phyloP scores from a whole-genome alignment of 2,797 vertebrate genomes.

The Pogoniulus pusillus region DNA sequence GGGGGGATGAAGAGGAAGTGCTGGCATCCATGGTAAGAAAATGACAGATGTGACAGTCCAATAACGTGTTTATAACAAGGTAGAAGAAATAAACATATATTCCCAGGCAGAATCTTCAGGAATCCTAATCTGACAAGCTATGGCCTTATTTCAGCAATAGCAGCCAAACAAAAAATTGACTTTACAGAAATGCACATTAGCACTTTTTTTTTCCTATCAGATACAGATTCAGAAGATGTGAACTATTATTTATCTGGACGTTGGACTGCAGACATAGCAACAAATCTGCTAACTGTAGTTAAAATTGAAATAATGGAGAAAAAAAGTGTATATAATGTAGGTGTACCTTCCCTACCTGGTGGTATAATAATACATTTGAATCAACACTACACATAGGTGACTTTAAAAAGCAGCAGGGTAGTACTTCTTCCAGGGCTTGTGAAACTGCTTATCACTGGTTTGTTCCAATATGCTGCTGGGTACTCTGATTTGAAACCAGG shows the following conservation, averaged over 20 bases:
- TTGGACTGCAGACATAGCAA: neutral
- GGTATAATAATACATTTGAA: neutral
- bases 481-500: conserved; percentile 3
- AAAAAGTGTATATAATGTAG: neutral
- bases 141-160: neutral
- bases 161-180: neutral
- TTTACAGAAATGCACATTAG: neutral
- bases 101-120: neutral
- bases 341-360: neutral
- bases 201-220: neutral
- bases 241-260: neutral
- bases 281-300: neutral
- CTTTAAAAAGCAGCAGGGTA: neutral
- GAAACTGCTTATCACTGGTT: neutral
- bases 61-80: neutral
- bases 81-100: neutral
- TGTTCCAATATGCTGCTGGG: neutral
- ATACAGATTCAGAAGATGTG: neutral
- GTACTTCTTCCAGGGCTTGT: neutral
- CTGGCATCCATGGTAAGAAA: neutral
- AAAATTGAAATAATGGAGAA: neutral
- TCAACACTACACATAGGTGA: neutral
- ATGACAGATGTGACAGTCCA: neutral
- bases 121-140: neutral
- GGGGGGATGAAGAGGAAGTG: neutral